These are phyloP conservation scores for Chromobotia macracanthus DNA, from an alignment of 2,797 vertebrate species.

Conservation along the genomic window DNA sequence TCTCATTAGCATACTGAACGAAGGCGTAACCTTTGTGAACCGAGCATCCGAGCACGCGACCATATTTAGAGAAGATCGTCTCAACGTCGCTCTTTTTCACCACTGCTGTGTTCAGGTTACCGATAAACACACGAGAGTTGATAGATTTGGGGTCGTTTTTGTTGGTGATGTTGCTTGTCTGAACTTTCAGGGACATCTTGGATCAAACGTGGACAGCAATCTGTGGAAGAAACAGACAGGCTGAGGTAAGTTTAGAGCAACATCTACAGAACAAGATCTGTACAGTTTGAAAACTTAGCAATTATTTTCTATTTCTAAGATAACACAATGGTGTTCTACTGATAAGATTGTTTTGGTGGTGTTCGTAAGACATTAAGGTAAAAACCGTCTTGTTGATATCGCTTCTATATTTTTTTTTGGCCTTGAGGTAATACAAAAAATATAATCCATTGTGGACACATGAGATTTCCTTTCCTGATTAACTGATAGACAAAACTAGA, in stretches of 20 bases:
- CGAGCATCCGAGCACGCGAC: constrained; percentile 90
- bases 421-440: constrained; percentile 3
- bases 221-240: constrained; percentile 38
- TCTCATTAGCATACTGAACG: constrained; percentile 89
- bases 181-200: constrained; percentile 90
- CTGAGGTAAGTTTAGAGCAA: neutral
- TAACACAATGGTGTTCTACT: neutral
- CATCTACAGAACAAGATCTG: neutral
- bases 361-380: neutral
- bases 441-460: neutral
- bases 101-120: constrained; percentile 92
- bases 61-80: constrained; percentile 91
- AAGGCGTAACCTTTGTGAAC: constrained; percentile 73
- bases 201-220: constrained; percentile 59
- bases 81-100: constrained; percentile 94
- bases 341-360: neutral
- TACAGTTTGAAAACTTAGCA: neutral
- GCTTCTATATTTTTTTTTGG: neutral
- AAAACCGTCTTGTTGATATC: neutral
- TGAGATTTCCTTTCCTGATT: neutral
- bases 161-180: constrained; percentile 95
- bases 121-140: constrained; percentile 94
- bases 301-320: neutral
- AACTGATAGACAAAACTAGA: neutral
- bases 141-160: constrained; percentile 96